phyloP scores from a whole-genome alignment of 2,888 invertebrate genomes.

The Epinotia nisella region DNA sequence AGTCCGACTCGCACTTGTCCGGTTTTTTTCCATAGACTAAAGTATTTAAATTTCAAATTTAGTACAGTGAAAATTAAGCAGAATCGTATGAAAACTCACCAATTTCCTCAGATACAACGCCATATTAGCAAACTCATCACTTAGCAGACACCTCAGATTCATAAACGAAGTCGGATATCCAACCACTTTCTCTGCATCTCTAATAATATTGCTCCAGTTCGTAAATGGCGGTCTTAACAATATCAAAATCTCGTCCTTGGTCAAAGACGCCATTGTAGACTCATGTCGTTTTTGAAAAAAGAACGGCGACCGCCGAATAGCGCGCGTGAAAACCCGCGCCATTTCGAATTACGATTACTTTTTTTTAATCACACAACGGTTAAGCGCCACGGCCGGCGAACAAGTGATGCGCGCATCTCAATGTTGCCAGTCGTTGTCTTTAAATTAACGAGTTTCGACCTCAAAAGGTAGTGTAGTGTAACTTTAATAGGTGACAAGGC shows the following conservation, averaged over 20 bases:
- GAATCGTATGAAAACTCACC: conserved; percentile 64
- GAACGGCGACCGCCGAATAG: conserved; percentile 68
- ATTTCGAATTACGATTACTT: conserved; percentile 55
- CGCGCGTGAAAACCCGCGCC: conserved; percentile 70
- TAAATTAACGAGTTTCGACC: conserved; percentile 36
- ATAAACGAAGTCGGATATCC: conserved; percentile 86
- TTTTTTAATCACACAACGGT: conserved; percentile 49
- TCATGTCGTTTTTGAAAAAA: conserved; percentile 76
- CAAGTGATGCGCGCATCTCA: conserved; percentile 50
- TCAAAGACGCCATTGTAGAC: conserved; percentile 77
- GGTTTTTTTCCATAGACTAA: too few relatives aligned
- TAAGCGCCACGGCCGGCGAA: conserved; percentile 43
- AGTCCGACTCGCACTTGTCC: too few relatives aligned
- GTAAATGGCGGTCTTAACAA: conserved; percentile 75
- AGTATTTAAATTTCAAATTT: background rate
- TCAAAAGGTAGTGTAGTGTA: conserved; percentile 32
- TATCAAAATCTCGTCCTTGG: conserved; percentile 78
- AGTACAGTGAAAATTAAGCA: too few relatives aligned
- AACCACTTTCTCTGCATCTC: conserved; percentile 82
- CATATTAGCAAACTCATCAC: conserved; percentile 86
- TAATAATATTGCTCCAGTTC: conserved; percentile 78
- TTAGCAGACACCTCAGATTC: conserved; percentile 84
- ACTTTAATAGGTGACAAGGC: conserved; percentile 37
- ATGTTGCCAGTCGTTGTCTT: conserved; percentile 45
- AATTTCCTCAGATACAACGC: conserved; percentile 80